These are phyloP conservation scores for Leptobrachium leishanense DNA, from an alignment of 2,113 vertebrate species.

Conservation along the genomic window DNA sequence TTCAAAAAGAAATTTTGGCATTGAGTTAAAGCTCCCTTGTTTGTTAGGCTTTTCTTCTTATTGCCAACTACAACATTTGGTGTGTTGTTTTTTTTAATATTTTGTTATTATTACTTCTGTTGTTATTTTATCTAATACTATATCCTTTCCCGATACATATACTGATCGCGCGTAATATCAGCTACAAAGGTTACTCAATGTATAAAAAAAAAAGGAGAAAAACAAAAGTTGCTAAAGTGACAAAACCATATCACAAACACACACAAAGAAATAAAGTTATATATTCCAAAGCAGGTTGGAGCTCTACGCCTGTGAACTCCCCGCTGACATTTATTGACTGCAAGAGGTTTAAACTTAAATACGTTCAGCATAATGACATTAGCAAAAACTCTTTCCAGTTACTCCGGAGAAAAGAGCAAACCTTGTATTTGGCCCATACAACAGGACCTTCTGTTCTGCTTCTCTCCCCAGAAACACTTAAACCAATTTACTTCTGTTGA, in stretches of 20 bases:
- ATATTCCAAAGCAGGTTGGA: not conserved
- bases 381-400: not conserved
- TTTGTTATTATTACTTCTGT: not conserved
- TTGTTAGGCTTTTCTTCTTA: constrained; percentile 2
- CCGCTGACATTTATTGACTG: not conserved
- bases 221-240: not conserved
- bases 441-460: constrained; percentile 22
- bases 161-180: not conserved
- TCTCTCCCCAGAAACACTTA: constrained; percentile 16
- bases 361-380: constrained; percentile 21
- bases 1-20: constrained; percentile 9
- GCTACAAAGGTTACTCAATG: not conserved
- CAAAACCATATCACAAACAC: no score
- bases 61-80: constrained; percentile 15
- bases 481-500: constrained; percentile 27
- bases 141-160: not conserved
- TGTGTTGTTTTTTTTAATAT: not conserved
- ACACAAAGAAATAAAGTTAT: not conserved
- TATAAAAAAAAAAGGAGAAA: not conserved
- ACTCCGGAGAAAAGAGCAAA: constrained; percentile 6
- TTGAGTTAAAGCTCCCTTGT: constrained; percentile 20
- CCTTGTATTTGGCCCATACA: constrained; percentile 23
- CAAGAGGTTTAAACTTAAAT: constrained; percentile 13
- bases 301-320: not conserved
- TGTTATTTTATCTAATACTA: not conserved